A percentile compares a stretch with the other conserved stretches of the same genome.
These are phyloP conservation scores for Esox masquinongy DNA, from an alignment of 2,797 vertebrate genomes.

Conservation along the genomic window DNA sequence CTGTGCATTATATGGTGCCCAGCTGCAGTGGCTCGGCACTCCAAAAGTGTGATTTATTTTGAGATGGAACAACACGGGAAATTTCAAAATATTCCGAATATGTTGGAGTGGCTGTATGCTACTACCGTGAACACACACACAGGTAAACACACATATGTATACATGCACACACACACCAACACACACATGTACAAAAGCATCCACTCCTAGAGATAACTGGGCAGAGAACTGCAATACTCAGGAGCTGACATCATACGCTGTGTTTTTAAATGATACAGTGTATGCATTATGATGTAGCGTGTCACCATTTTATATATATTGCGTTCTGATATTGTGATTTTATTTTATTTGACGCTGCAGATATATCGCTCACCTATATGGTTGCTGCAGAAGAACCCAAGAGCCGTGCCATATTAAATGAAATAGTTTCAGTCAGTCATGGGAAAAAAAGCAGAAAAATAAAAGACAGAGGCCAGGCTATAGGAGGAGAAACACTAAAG, in stretches of 20 bases:
- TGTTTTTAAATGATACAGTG: too few species aligned
- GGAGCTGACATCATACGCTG: conserved; percentile 5
- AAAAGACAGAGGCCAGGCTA: too few species aligned
- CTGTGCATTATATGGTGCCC: conserved; percentile 4
- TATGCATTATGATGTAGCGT: too few species aligned
- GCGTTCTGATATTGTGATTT: too few species aligned
- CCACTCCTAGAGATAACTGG: conserved; percentile 9
- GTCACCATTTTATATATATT: too few species aligned
- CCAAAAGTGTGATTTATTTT: conserved; percentile 45
- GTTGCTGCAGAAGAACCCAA: too few species aligned
- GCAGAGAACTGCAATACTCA: conserved; percentile 18
- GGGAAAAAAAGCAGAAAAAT: too few species aligned
- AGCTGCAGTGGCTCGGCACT: conserved; percentile 49
- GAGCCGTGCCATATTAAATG: too few species aligned
- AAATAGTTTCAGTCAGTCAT: too few species aligned
- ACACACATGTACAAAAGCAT: conserved; percentile 19
- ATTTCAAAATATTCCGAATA: conserved; percentile 54
- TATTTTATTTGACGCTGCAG: too few species aligned
- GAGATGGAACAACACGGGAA: conserved; percentile 24
- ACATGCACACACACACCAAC: conserved; percentile 9
- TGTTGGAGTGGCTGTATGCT: conserved; percentile 23
- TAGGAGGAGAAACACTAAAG: too few species aligned
- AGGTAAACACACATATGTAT: conserved; percentile 4
- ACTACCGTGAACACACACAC: conserved; percentile 7
- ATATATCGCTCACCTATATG: too few species aligned